phyloP scores from a whole-genome alignment of 1,140 invertebrate species.

The Stegodyphus mimosarum region DNA sequence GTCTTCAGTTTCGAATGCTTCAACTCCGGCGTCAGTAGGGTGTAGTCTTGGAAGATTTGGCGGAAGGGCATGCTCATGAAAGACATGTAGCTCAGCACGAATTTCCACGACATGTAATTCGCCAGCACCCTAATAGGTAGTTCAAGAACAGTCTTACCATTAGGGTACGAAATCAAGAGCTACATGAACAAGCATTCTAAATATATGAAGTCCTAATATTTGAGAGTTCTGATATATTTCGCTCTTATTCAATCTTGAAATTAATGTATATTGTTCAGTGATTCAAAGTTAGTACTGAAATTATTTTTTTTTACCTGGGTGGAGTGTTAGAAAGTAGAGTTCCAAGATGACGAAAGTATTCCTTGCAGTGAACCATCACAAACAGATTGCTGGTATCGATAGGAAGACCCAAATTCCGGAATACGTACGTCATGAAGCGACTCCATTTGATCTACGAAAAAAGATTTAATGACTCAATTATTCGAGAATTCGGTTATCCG shows the following conservation, averaged over 20 bases:
- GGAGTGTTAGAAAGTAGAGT: conserved; percentile 46
- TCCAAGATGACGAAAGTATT: conserved; percentile 44
- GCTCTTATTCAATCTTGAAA: too few relatives aligned
- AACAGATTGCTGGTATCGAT: conserved; percentile 31
- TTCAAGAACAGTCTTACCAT: too few relatives aligned
- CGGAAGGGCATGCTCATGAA: conserved; percentile 59
- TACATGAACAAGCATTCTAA: too few relatives aligned
- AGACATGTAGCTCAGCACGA: conserved; percentile 54
- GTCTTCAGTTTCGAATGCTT: conserved; percentile 51
- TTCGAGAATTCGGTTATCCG: not conserved
- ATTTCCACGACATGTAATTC: conserved; percentile 58
- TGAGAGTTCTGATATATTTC: too few relatives aligned
- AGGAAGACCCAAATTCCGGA: conserved; percentile 39
- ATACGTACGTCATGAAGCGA: conserved; percentile 46
- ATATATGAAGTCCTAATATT: too few relatives aligned
- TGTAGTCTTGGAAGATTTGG: conserved; percentile 57
- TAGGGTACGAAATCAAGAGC: too few relatives aligned
- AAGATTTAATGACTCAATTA: not conserved
- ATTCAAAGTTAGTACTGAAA: too few relatives aligned
- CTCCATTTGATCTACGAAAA: conserved; percentile 54
- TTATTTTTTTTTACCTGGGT: conserved; percentile 11
- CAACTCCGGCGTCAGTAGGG: conserved; percentile 33
- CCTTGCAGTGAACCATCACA: conserved; percentile 40
- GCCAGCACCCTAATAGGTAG: conserved; percentile 11
- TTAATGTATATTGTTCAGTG: too few relatives aligned